These are phyloP conservation scores for Troides aeacus DNA, from an alignment of 2,888 invertebrate species.

Conservation along the genomic window DNA sequence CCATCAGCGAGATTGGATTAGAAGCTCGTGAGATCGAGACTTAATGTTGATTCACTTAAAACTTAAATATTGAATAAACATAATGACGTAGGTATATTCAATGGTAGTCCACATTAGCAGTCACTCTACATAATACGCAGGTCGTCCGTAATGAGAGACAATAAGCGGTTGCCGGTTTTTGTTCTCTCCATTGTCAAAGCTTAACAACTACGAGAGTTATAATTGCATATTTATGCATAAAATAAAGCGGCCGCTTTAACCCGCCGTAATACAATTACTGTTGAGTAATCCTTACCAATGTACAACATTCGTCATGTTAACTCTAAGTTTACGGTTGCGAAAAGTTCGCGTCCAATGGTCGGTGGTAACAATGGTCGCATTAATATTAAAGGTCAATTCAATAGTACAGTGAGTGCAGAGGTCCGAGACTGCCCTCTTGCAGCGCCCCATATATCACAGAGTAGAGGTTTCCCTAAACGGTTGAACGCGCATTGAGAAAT, in stretches of 20 bases:
- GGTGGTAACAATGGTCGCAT: slow-evolving; percentile 53
- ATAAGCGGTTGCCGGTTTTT: slow-evolving; percentile 55
- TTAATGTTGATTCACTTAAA: slow-evolving; percentile 44
- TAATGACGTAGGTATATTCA: slow-evolving; percentile 55
- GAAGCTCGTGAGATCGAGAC: slow-evolving; percentile 39
- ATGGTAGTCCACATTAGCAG: slow-evolving; percentile 54
- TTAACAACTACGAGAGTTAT: slow-evolving; percentile 61
- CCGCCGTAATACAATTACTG: slow-evolving; percentile 68
- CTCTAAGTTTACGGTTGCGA: slow-evolving; percentile 50
- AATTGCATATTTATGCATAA: slow-evolving; percentile 70
- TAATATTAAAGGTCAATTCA: slow-evolving; percentile 56
- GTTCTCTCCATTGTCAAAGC: slow-evolving; percentile 74
- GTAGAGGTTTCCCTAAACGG: slow-evolving; percentile 14
- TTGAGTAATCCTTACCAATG: slow-evolving; percentile 68
- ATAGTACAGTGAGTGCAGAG: slow-evolving; percentile 38
- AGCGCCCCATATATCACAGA: slow-evolving; percentile 14
- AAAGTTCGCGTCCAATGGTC: slow-evolving; percentile 58
- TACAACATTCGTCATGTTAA: slow-evolving; percentile 41
- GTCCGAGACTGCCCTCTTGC: slow-evolving; percentile 8
- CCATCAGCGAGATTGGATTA: slow-evolving; percentile 44
- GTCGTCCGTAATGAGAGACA: slow-evolving; percentile 65
- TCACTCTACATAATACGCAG: slow-evolving; percentile 58
- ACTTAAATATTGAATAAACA: slow-evolving; percentile 70
- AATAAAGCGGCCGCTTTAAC: slow-evolving; percentile 61
- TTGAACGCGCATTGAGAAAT: slow-evolving; percentile 2